Conservation (phyloP, 35 echinoderm and acorn worm species). For the Eucidaris tribuloides region DNA sequence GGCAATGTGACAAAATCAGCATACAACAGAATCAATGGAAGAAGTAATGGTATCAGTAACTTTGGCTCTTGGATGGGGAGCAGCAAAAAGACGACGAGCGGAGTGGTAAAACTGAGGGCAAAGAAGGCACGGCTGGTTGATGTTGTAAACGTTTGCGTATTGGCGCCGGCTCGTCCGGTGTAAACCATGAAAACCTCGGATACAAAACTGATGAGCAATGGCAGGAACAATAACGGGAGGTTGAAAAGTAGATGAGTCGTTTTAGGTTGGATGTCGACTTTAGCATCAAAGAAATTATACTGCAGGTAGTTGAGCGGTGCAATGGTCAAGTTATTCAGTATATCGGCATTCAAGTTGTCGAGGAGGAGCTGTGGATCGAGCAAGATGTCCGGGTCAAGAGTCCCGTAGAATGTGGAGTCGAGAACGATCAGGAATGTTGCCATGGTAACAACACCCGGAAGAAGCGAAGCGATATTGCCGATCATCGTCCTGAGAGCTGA, state of each 20-base stretch:
- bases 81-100: constrained; percentile 65
- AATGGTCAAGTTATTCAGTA: constrained; percentile 67
- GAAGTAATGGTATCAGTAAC: constrained; percentile 66
- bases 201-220: constrained; percentile 58
- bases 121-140: constrained; percentile 70
- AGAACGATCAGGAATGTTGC: constrained; percentile 44
- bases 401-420: constrained; percentile 77
- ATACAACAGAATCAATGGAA: constrained; percentile 86
- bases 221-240: constrained; percentile 77
- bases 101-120: constrained; percentile 64
- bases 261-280: constrained; percentile 73
- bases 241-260: constrained; percentile 82
- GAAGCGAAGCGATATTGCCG: constrained; percentile 38
- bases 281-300: constrained; percentile 56
- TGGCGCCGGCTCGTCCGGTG: neutral
- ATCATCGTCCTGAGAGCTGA: constrained; percentile 28
- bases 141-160: neutral
- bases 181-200: constrained; percentile 49
- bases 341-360: constrained; percentile 59
- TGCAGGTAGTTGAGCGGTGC: constrained; percentile 82
- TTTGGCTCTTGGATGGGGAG: constrained; percentile 84
- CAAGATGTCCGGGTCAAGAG: constrained; percentile 51
- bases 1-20: constrained; percentile 54
- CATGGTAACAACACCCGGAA: constrained; percentile 59
- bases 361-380: constrained; percentile 38